Percentiles rank a stretch among this genome's conserved stretches.
Evolutionary conservation across 2,888 invertebrate genomes (phyloP).

Genomic region (Tricholauxania praeusta): DNA sequence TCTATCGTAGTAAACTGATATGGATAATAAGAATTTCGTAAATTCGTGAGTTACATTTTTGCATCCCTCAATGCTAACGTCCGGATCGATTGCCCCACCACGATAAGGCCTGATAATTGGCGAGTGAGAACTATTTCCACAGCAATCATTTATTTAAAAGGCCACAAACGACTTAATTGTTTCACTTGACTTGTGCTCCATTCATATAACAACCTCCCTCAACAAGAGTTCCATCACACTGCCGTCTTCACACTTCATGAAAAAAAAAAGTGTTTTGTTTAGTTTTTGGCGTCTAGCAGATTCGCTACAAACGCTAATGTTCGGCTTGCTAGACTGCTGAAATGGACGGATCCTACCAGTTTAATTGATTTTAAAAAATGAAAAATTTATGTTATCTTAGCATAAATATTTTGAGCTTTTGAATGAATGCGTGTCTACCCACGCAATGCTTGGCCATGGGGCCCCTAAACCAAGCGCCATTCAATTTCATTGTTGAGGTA

Average conservation of each 20-base stretch:
- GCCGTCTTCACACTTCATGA: background rate
- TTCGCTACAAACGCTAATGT: conserved; percentile 18
- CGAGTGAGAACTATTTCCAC: conserved; percentile 8
- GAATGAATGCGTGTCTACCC: background rate
- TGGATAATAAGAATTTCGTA: too few relatives aligned
- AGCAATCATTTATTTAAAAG: conserved; percentile 3
- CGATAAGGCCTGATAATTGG: background rate
- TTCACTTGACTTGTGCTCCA: too few relatives aligned
- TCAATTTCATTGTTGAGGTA: conserved; percentile 27
- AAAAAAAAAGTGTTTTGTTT: conserved; percentile 15
- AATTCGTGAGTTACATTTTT: too few relatives aligned
- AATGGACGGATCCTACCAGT: conserved; percentile 17
- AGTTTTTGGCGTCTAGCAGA: conserved; percentile 20
- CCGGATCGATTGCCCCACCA: too few relatives aligned
- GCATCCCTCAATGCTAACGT: too few relatives aligned
- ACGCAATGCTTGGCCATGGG: conserved; percentile 6
- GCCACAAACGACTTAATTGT: background rate
- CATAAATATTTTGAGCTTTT: conserved; percentile 26
- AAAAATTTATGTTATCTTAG: conserved; percentile 46
- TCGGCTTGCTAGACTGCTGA: background rate
- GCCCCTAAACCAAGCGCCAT: conserved; percentile 31
- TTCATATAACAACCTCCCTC: background rate
- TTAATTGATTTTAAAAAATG: conserved; percentile 49
- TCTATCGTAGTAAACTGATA: too few relatives aligned
- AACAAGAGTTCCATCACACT: background rate